These are phyloP conservation scores for Synanceia verrucosa DNA, from an alignment of 2,797 vertebrate species.

Conservation along the genomic window DNA sequence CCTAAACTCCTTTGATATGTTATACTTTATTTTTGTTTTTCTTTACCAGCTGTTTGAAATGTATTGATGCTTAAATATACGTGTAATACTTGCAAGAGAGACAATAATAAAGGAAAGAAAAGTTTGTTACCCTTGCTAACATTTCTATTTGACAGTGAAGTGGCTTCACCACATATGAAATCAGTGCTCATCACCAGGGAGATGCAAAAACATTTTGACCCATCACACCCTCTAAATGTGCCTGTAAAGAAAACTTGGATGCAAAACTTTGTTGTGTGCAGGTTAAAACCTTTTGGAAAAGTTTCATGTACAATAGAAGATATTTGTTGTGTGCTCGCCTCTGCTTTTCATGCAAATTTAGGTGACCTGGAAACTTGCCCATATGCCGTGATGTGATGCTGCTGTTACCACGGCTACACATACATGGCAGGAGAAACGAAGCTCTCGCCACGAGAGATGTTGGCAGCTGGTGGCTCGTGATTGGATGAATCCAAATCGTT, in stretches of 20 bases:
- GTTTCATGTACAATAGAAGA: not conserved
- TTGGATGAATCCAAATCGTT: conserved; percentile 62
- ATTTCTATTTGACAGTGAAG: not conserved
- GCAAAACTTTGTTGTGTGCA: not conserved
- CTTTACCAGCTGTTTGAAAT: not conserved
- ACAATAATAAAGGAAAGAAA: not conserved
- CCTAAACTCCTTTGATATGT: not conserved
- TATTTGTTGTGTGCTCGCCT: conserved; percentile 23
- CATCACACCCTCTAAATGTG: conserved; percentile 3
- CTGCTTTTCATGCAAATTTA: conserved; percentile 49
- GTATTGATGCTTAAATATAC: not conserved
- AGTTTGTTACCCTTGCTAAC: not conserved
- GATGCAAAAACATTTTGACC: not conserved
- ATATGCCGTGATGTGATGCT: not conserved
- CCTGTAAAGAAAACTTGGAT: not conserved
- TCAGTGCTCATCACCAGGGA: not conserved
- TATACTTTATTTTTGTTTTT: not conserved
- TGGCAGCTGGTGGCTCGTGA: conserved; percentile 45
- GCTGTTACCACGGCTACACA: conserved; percentile 62
- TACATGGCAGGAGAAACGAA: conserved; percentile 82
- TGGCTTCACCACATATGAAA: not conserved
- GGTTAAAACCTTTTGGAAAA: conserved; percentile 1
- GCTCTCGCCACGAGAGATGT: conserved; percentile 78
- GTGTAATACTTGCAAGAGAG: not conserved
- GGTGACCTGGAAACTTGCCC: conserved; percentile 52